These are phyloP conservation scores for Orthosia cruda DNA, from an alignment of 2,888 invertebrate species.

Conservation along the genomic window DNA sequence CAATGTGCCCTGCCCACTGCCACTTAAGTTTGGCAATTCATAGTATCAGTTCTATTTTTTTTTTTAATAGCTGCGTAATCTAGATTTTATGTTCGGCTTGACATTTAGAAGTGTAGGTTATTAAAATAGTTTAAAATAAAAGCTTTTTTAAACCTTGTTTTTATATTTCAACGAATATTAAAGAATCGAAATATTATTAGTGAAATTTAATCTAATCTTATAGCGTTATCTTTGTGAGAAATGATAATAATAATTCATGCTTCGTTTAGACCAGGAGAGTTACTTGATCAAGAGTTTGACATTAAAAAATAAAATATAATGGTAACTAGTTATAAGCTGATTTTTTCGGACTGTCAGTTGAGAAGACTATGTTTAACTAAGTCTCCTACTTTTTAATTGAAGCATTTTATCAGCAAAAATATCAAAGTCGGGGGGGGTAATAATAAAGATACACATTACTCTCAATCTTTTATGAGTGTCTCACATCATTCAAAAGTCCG, in stretches of 20 bases:
- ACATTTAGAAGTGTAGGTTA: slow-evolving; percentile 22
- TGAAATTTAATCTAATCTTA: slow-evolving; percentile 26
- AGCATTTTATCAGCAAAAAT: background rate
- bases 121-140: background rate
- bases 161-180: background rate
- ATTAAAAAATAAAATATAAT: too few relatives aligned
- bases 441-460: background rate
- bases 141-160: background rate
- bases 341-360: background rate
- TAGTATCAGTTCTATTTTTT: background rate
- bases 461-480: background rate
- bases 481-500: background rate
- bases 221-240: slow-evolving; percentile 25
- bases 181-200: background rate
- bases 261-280: slow-evolving; percentile 6
- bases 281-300: background rate
- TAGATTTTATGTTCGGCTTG: slow-evolving; percentile 16
- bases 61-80: background rate
- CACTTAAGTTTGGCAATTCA: too few relatives aligned
- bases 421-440: background rate
- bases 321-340: too few relatives aligned
- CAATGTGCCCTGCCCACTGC: too few relatives aligned
- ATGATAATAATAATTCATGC: slow-evolving; percentile 34
- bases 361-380: background rate
- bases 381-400: background rate